A percentile compares a stretch with the other conserved stretches of the same genome.
phyloP scores from a whole-genome alignment of 2,888 invertebrate genomes.

The Lasioglossum marginatum region DNA sequence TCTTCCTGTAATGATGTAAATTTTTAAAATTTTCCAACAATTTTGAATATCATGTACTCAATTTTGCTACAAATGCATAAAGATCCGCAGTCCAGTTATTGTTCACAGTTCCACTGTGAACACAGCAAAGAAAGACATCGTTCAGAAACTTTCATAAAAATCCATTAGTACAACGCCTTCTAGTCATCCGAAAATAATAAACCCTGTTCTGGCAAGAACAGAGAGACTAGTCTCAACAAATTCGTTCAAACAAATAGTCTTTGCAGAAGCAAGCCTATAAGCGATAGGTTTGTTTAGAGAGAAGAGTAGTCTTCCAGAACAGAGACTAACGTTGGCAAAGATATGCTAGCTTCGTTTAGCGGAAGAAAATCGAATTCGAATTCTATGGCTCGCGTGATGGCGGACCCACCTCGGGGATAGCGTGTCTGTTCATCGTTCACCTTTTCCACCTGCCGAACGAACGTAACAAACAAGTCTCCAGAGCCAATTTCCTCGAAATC shows the following conservation, averaged over 20 bases:
- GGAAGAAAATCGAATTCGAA: background rate
- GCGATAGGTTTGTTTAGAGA: background rate
- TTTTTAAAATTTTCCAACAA: too few species aligned
- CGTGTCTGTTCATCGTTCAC: background rate
- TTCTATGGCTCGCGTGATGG: background rate
- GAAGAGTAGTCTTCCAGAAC: background rate
- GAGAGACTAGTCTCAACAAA: background rate
- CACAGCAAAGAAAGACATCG: too few species aligned
- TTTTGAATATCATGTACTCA: too few species aligned
- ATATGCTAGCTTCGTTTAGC: background rate
- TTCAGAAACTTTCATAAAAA: background rate
- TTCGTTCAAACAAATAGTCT: background rate
- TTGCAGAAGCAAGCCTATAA: background rate
- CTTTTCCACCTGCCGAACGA: background rate
- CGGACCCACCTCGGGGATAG: background rate
- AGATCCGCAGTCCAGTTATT: too few species aligned
- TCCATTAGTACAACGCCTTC: background rate
- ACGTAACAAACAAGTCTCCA: background rate
- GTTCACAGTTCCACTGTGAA: too few species aligned
- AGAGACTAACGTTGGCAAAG: background rate
- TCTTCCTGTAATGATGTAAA: too few species aligned
- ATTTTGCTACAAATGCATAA: too few species aligned
- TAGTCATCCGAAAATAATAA: background rate
- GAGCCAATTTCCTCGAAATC: background rate
- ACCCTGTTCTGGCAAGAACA: background rate